Base-by-base conservation (phyloP, 2,797 vertebrate genomes). In the Pitangus sulphuratus region DNA sequence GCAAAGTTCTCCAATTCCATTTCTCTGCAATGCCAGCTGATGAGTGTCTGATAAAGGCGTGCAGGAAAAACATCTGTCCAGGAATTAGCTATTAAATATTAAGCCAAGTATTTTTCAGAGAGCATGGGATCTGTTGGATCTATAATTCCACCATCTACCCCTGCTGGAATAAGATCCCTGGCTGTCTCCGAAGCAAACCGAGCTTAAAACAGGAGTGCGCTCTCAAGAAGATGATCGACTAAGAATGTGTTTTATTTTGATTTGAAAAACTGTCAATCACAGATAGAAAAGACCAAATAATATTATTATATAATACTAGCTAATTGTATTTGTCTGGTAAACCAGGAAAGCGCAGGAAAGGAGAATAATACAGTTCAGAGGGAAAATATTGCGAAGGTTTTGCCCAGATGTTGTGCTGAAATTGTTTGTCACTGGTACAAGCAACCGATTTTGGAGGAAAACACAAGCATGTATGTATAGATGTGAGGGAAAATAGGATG, bases 211-310 rank as follows among this genome's bases (percentile, higher is more conserved):
- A 83, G 91, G 40, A 92, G 76, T 0, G 22, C 88, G 13, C 31
- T 60, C 81, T 75, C 65, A 69, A 81, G 78, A 93, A 84, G 93
- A 96, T 87, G 85, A 96, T 97, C 15, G 72, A 95, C 91, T 92
- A 76, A 95, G 81, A 92, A 89, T 60, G 84, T 87, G 89, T 68
- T 97, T 97, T 95, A 96, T 95, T 95, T 89, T 92, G 95, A 96
- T 97, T 90, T 79, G 82, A 93, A 90, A 97, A 96, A 25, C 95
- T 79, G 94, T 96, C 96, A 95, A 60, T 96, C 91, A 97, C 62
- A 56, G 86, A 53, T 62, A 86, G 90, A 90, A 91, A 95, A 93
- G 90, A 92, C 90, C 69, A 84, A 92, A 90, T 71, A 80, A 58
- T 61, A 84, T 75, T 77, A 62, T 94, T 93, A 91, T 91, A 81